Evolutionary conservation across 2,888 invertebrate species (phyloP), one percentile per base, ranked within the genome.

Genomic region (Epsilonema sp.): DNA sequence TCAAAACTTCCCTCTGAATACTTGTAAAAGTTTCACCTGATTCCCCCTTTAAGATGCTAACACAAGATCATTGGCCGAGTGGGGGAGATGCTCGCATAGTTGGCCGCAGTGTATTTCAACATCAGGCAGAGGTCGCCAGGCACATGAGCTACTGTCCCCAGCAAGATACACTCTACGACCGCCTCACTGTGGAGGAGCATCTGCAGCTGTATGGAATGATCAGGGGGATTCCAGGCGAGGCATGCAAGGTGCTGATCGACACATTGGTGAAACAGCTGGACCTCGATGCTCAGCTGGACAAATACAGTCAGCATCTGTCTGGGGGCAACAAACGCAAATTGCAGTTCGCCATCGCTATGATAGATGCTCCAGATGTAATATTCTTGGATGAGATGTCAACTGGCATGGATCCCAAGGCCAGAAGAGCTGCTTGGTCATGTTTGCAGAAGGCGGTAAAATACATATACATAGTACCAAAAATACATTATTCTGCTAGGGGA

Each of bases 281-380:
- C 5, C 39, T 39, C 16, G n/a, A 8, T n/a, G 5, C 39, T 19
- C 39, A 39, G 5, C 8, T 39, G 5, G 22, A 20, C 39, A 39
- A 39, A 39, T 2, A 16, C 16, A 31, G 36, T 16, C 2, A 21
- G 2, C 11, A 26, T 3, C 70, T 85, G 3, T 83, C 83, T 51
- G 85, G 85, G 1, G 84, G 84, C 0, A 83, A 84, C 65, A 83
- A 83, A 64, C 70, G 85, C 52, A 84, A 84, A 61, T 71, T 85
- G 2, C 65, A 61, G 43, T 78, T 84, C 38, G 83, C 80, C 26
- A 80, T 84, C 52, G 83, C 84, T 1, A 76, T 84, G 41, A 81
- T 84, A 55, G 84, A 84, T 1, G 80, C 82, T 66, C 83, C 84
- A 1, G 82, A 82, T 73, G 42, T 46, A 47, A 78, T 85, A 56